Base-by-base conservation (phyloP, 2,113 vertebrate species). In the Gila orcuttii region DNA sequence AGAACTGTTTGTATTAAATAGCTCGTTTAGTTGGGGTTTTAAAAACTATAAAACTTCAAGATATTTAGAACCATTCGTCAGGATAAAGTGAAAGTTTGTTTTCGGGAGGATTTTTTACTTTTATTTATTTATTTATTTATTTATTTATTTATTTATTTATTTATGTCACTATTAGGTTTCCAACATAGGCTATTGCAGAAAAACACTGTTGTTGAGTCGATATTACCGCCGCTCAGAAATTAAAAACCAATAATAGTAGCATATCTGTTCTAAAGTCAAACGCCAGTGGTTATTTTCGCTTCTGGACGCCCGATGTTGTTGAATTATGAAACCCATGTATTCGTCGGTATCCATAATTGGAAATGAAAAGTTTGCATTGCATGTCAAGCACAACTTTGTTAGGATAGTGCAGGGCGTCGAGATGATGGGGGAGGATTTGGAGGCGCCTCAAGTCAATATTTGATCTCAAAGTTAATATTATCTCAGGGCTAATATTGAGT, bases 391-490 rank as follows among this genome's bases (percentile, higher is more conserved):
- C 88, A 96, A 96, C 95, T 96, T 96, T 96, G 96, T 97, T 95
- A 95, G 95, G 95, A 96, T 92, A 96, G 96, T 89, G 95, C 95
- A 91, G 66, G 87, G 94, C 94, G 95, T 93, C 91, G 95, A 96
- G 95, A 96, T 83, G 81, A 83, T 96, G 96, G 95, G 95, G 96
- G 96, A 97, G 97, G 97, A 97, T 97, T 97, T 97, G 97, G 96
- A 98, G 96, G 96, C 96, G 96, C 96, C 96, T 96, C 96, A 95
- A 97, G 96, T 96, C 96, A 96, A 97, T 96, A 97, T 97, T 96
- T 96, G 96, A 96, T 96, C 96, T 94, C 96, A 96, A 96, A 97
- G 96, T 97, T 97, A 97, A 97, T 96, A 97, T 96, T 96, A 96
- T 96, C 96, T 96, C 96, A 96, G 96, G 96, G 95, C 96, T 97